Percentiles rank a stretch among this genome's conserved stretches.
Evolutionary conservation across 2,797 vertebrate genomes (phyloP).

Genomic region (Rallus crepitans): DNA sequence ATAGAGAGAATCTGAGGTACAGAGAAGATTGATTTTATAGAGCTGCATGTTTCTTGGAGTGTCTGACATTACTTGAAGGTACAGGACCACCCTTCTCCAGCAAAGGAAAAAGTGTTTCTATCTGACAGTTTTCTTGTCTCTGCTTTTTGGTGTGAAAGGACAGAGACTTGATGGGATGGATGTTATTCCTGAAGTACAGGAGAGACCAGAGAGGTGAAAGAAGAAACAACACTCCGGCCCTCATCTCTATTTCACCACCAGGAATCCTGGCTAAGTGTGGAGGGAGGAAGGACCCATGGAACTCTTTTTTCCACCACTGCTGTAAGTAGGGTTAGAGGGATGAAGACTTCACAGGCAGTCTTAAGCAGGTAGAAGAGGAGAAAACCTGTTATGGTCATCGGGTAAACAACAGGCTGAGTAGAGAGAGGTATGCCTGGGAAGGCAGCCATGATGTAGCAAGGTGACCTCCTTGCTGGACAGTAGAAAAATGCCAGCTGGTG

Average conservation of each 20-base stretch:
- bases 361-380: not conserved
- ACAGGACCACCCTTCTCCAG: not conserved
- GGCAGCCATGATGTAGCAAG: fast-evolving
- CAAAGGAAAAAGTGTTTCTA: not conserved
- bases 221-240: not conserved
- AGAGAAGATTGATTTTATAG: not conserved
- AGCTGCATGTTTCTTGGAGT: not conserved
- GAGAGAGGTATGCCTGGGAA: not conserved
- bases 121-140: not conserved
- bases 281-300: not conserved
- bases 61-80: not conserved
- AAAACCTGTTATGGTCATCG: not conserved
- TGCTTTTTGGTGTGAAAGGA: not conserved
- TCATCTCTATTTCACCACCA: not conserved
- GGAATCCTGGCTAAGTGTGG: not conserved
- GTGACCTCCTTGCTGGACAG: not conserved
- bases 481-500: not conserved
- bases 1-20: not conserved
- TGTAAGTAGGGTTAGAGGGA: not conserved
- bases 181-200: not conserved
- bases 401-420: not conserved
- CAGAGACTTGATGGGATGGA: not conserved
- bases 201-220: not conserved
- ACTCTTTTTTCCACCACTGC: not conserved
- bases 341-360: not conserved